A percentile compares a stretch with the other conserved stretches of the same genome.
Conservation (phyloP, 2,113 vertebrate species). For the Sphaerodactylus townsendi region DNA sequence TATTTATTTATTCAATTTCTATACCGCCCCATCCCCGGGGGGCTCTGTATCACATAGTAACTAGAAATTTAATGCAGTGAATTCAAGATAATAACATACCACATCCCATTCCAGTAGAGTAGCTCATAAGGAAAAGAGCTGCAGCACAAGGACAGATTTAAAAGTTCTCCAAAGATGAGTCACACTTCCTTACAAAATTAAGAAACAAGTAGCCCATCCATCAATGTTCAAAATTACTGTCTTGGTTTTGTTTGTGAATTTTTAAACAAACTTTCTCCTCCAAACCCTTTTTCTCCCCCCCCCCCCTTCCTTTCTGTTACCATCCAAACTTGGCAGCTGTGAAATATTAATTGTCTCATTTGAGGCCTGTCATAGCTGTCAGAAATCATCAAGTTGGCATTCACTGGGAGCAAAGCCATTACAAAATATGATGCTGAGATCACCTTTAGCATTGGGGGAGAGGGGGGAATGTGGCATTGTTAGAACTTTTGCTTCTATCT, state of each 20-base stretch:
- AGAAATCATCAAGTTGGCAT: conserved; percentile 30
- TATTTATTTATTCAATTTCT: too few relatives aligned
- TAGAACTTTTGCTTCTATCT: background rate
- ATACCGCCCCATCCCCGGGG: too few relatives aligned
- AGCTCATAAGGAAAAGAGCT: background rate
- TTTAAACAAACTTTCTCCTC: background rate
- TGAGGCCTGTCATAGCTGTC: conserved; percentile 34
- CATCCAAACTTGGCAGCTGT: conserved; percentile 24
- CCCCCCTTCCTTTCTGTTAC: background rate
- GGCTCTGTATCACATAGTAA: too few relatives aligned
- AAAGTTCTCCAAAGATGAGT: background rate
- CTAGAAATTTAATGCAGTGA: too few relatives aligned
- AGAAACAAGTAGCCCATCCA: background rate
- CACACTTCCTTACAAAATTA: background rate
- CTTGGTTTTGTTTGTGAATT: background rate
- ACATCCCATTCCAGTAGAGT: background rate
- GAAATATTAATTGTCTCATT: conserved; percentile 44
- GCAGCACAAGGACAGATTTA: background rate
- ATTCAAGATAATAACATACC: too few relatives aligned
- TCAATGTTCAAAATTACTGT: background rate
- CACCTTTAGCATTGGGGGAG: background rate
- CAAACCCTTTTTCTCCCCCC: background rate
- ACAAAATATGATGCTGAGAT: conserved; percentile 8
- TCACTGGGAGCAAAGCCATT: conserved; percentile 25
- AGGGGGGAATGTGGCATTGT: background rate